phyloP scores from a whole-genome alignment of 2,797 vertebrate species.

The Phylloscopus collybita region DNA sequence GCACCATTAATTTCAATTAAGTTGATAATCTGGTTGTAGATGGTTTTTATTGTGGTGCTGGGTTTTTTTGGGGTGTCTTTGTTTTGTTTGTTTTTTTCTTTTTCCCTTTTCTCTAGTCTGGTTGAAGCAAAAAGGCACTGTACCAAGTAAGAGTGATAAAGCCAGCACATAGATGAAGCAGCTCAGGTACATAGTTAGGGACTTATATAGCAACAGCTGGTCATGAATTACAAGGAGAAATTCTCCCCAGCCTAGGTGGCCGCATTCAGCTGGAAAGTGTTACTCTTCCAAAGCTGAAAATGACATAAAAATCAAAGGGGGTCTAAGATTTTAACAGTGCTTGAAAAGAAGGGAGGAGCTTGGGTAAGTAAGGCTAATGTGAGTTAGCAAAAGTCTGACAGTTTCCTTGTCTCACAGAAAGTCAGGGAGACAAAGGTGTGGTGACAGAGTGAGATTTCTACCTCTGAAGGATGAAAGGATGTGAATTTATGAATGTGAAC shows the following conservation, averaged over 20 bases:
- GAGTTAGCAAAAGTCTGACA: background rate
- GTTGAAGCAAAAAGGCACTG: background rate
- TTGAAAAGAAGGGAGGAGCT: constrained; percentile 24
- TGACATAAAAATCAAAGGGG: constrained; percentile 16
- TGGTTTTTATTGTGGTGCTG: too few relatives aligned
- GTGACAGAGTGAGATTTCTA: background rate
- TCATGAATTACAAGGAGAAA: constrained; percentile 26
- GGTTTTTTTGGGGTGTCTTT: too few relatives aligned
- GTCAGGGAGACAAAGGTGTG: background rate
- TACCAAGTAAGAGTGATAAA: constrained; percentile 4
- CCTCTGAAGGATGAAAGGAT: constrained; percentile 28
- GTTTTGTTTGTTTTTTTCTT: too few relatives aligned
- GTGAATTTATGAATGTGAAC: constrained; percentile 38
- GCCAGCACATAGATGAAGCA: background rate
- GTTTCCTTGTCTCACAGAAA: background rate
- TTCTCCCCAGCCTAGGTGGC: background rate
- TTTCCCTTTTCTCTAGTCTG: background rate
- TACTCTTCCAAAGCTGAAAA: constrained; percentile 3
- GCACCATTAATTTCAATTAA: background rate
- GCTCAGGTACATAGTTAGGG: background rate
- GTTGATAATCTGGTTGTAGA: background rate
- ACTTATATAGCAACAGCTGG: constrained; percentile 1
- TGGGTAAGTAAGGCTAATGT: constrained; percentile 12
- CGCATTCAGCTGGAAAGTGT: constrained; percentile 35
- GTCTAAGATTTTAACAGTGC: background rate